phyloP scores from a whole-genome alignment of 23 tunicate species.

The Trididemnum nubilum region DNA sequence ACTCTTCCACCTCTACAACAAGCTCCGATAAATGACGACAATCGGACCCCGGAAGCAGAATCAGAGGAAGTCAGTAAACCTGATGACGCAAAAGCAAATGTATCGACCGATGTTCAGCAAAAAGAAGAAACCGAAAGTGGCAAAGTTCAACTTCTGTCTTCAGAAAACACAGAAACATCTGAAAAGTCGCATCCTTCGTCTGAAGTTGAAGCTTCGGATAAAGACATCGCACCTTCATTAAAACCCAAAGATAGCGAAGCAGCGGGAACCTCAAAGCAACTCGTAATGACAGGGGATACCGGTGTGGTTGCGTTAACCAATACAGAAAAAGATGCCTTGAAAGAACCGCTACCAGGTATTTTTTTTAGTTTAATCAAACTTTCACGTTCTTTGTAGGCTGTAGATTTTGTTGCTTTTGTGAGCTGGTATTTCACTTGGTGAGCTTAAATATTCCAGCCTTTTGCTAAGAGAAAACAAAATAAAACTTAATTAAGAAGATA shows the following conservation, averaged over 20 bases:
- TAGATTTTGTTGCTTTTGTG: too few species aligned
- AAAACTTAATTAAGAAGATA: too few species aligned
- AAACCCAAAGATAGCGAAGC: not conserved
- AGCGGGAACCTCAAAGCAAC: not conserved
- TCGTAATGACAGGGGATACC: not conserved
- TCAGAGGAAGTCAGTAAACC: not conserved
- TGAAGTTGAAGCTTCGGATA: not conserved
- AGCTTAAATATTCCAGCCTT: too few species aligned
- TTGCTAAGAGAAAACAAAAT: too few species aligned
- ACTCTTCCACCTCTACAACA: not conserved
- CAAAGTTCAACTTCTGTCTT: not conserved
- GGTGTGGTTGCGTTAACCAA: not conserved
- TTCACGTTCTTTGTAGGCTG: too few species aligned
- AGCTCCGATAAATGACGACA: not conserved
- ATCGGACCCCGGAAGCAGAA: not conserved
- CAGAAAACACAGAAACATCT: not conserved
- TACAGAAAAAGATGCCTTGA: slow-evolving; percentile 21
- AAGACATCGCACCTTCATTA: not conserved
- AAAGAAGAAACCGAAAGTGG: not conserved
- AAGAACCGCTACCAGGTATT: slow-evolving; percentile 24
- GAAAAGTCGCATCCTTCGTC: not conserved
- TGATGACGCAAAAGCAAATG: not conserved
- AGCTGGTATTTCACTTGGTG: too few species aligned
- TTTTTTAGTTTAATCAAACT: too few species aligned
- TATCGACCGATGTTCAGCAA: not conserved